A percentile compares a stretch with the other conserved stretches of the same genome.
phyloP scores from a whole-genome alignment of 2,113 vertebrate species.

The Rutilus rutilus region DNA sequence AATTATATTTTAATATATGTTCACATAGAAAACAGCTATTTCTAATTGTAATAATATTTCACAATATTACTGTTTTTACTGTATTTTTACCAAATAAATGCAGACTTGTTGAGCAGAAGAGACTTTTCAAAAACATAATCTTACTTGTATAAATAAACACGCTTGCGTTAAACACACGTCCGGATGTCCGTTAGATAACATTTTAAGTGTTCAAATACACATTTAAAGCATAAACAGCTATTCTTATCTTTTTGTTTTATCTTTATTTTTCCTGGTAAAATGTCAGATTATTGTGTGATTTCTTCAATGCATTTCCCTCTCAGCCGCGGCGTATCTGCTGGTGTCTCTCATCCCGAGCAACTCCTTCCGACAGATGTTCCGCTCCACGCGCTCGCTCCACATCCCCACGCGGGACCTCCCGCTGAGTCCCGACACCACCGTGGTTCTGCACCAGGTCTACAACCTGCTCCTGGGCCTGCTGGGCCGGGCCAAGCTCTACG shows the following conservation, averaged over 20 bases:
- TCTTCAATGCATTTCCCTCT: neutral
- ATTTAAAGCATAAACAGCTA: neutral
- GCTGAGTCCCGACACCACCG: conserved; percentile 95
- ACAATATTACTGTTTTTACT: neutral
- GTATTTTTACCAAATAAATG: neutral
- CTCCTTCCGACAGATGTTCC: conserved; percentile 99
- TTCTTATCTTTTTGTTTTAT: neutral
- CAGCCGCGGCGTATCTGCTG: conserved; percentile 98
- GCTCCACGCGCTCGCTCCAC: conserved; percentile 96
- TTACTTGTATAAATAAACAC: too few relatives aligned
- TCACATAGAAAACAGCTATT: neutral
- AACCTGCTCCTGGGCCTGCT: conserved; percentile 94
- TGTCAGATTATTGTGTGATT: neutral
- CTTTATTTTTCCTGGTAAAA: neutral
- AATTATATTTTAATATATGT: neutral
- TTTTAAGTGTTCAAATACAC: neutral
- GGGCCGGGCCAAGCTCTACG: conserved; percentile 95
- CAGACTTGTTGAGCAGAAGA: neutral
- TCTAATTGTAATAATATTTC: neutral
- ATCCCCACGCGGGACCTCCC: conserved; percentile 95
- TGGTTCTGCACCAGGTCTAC: conserved; percentile 98
- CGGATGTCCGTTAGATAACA: neutral
- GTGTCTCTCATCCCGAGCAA: conserved; percentile 99
- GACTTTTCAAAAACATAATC: neutral
- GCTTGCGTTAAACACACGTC: neutral